Percentiles rank a stretch among this genome's conserved stretches.
phyloP scores from a whole-genome alignment of 2,888 invertebrate species.

The Drosophila borealis region DNA sequence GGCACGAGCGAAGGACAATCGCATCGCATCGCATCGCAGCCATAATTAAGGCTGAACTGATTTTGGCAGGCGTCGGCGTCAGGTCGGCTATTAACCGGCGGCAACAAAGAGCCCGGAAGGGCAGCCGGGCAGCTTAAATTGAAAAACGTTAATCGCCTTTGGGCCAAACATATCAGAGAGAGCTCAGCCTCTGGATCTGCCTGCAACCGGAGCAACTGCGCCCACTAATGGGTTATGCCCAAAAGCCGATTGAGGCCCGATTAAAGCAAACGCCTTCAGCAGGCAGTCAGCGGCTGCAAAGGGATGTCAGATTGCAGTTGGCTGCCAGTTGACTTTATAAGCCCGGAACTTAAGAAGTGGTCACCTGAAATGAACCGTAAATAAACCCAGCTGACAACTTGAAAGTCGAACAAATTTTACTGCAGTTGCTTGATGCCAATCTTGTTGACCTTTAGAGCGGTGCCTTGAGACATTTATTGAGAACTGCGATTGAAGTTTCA shows the following conservation, averaged over 20 bases:
- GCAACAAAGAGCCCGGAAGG: not conserved
- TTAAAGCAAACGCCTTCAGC: not conserved
- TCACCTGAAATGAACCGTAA: too few relatives aligned
- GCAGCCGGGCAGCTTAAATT: too few relatives aligned
- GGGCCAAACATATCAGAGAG: not conserved
- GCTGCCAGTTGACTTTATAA: not conserved
- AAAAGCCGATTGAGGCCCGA: conserved; percentile 1
- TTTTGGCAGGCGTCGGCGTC: too few relatives aligned
- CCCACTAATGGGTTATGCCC: too few relatives aligned
- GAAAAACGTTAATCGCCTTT: not conserved
- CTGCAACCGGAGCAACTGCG: too few relatives aligned
- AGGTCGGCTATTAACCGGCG: not conserved
- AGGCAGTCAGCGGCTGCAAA: not conserved
- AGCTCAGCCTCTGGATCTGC: too few relatives aligned
- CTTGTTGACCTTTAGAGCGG: not conserved
- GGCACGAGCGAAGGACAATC: too few relatives aligned
- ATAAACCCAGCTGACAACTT: too few relatives aligned
- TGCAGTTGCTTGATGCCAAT: not conserved
- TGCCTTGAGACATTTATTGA: too few relatives aligned
- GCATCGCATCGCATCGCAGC: not conserved
- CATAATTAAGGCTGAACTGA: not conserved
- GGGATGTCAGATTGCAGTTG: not conserved
- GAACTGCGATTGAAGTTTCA: too few relatives aligned
- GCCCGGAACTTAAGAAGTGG: not conserved
- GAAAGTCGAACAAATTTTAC: not conserved